A percentile compares a stretch with the other conserved stretches of the same genome.
These are phyloP conservation scores for Synodontis membranacea DNA, from an alignment of 2,113 vertebrate species.

Conservation along the genomic window DNA sequence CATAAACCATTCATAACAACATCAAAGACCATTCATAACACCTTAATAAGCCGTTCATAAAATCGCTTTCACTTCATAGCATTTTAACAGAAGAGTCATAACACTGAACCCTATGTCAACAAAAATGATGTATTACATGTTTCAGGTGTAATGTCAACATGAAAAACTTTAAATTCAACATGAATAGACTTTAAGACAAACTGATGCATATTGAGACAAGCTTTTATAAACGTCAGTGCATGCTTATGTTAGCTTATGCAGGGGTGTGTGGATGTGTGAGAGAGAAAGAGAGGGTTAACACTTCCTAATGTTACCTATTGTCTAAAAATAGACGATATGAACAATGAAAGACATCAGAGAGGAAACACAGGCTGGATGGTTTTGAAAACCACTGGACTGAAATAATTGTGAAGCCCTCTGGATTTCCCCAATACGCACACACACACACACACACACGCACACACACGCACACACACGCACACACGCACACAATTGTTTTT, in stretches of 20 bases:
- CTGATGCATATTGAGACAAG: background rate
- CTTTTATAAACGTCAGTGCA: background rate
- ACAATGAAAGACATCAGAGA: background rate
- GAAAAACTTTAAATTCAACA: no score
- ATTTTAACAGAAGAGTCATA: background rate
- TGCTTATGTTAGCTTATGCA: background rate
- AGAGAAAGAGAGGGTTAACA: background rate
- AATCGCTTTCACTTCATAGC: background rate
- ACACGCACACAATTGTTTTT: background rate
- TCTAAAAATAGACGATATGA: background rate
- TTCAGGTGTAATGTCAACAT: background rate
- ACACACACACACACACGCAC: background rate
- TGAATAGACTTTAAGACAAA: background rate
- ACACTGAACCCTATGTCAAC: background rate
- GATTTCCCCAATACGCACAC: background rate
- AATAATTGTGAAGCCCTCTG: background rate
- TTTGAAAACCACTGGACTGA: constrained; percentile 5
- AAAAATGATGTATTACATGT: background rate
- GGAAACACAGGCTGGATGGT: background rate
- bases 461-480: background rate
- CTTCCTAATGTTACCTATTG: background rate
- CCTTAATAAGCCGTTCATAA: no score
- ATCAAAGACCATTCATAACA: no score
- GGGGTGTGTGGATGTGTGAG: background rate
- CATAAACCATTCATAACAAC: background rate